Base-by-base conservation (phyloP, 2,888 invertebrate genomes). In the Drosophila antonietae region DNA sequence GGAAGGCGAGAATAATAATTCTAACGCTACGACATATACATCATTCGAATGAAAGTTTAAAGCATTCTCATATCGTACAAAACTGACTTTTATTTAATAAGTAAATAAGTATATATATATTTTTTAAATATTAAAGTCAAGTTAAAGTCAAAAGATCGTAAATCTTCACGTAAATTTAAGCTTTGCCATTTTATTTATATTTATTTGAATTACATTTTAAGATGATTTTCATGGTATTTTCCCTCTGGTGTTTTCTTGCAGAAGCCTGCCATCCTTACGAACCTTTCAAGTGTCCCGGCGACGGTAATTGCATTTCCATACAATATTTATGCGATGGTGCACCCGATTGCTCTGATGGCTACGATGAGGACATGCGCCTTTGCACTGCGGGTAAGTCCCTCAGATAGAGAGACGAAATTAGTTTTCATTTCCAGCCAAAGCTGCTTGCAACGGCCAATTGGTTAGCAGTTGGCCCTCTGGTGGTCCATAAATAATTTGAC, bases 321-420 rank as follows among this genome's bases (percentile, higher is more conserved):
- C 98, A 98, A 93, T 98, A 98, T 93, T 94, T 98, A 58, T 98
- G 98, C 93, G 98, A 98, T 92, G 98, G 98, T 72, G 96, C 97
- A 10, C 97, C 98, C 0, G 98, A 98, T 93, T 98, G 98, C 93
- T 96, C 96, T 57, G 98, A 98, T 90, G 98, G 98, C 4, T 98
- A 98, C 91, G 98, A 98, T 89, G 98, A 98, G 93, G 98, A 98
- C 93, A 96, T 97, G 81, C 95, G 97, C 90, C 95, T 98, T 33
- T 98, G 98, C 93, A 98, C 98, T 80, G 98, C 98, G 92, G 97
- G 97, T 97, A 92, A 93, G 94, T 81, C 2, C 28, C 31, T 49
- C 37, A 23, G 8, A 23, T 20, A 31, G n/a, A 9, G 39, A n/a
- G 2, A 3, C 2, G 14, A 58, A 35, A 31, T 70, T 33, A 10